Evolutionary conservation across 2,113 vertebrate genomes (phyloP).

Genomic region (Naja naja): DNA sequence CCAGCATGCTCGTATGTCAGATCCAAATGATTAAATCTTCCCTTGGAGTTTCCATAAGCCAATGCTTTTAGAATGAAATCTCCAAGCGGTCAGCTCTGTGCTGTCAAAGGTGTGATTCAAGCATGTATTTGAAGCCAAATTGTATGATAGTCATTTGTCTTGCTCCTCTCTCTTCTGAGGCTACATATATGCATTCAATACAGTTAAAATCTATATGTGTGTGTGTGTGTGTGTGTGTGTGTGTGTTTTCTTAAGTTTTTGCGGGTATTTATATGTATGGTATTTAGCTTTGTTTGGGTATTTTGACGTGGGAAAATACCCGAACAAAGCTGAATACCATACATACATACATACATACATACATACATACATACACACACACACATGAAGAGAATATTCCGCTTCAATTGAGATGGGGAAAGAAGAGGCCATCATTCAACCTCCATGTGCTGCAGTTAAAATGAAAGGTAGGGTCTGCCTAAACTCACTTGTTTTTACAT

Average conservation of each 20-base stretch:
- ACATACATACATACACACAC: no score
- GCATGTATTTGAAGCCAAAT: conserved; percentile 8
- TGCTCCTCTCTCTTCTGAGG: not conserved
- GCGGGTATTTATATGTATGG: no score
- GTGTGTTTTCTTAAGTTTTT: no score
- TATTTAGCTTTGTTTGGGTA: no score
- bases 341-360: no score
- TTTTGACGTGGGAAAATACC: no score
- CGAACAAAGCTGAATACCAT: no score
- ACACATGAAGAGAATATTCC: not conserved
- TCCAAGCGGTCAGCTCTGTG: not conserved
- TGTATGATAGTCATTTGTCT: not conserved
- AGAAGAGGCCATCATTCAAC: not conserved
- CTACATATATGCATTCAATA: not conserved
- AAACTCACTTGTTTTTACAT: not conserved
- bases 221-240: no score
- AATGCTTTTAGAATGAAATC: conserved; percentile 17
- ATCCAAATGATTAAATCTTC: conserved; percentile 20
- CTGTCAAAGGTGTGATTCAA: conserved; percentile 3
- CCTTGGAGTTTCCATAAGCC: not conserved
- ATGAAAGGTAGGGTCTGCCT: not conserved
- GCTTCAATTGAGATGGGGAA: not conserved
- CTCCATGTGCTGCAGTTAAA: not conserved
- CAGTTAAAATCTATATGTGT: not conserved
- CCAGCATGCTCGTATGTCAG: conserved; percentile 15